phyloP scores from a whole-genome alignment of 2,888 invertebrate species.

The Leucophenga maculata region DNA sequence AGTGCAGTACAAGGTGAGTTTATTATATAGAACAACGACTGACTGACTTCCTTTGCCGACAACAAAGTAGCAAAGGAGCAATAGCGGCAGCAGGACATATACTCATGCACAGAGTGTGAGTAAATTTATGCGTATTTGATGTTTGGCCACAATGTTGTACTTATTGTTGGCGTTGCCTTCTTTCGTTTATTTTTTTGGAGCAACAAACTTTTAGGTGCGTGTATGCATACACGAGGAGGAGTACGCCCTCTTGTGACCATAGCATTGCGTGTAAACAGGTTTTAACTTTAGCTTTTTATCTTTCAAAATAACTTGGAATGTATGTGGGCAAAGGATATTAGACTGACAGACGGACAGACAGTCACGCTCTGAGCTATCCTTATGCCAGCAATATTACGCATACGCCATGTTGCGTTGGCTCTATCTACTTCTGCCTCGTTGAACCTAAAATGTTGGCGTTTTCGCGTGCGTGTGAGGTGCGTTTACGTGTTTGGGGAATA shows the following conservation, averaged over 20 bases:
- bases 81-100: too few species aligned
- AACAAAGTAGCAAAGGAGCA: too few species aligned
- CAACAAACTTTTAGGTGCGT: slow-evolving; percentile 19
- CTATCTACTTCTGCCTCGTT: background rate
- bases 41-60: too few species aligned
- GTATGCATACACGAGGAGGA: slow-evolving; percentile 6
- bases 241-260: slow-evolving; percentile 38
- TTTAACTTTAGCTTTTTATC: slow-evolving; percentile 66
- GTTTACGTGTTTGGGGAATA: background rate
- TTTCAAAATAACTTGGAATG: slow-evolving; percentile 5
- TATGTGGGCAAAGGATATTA: slow-evolving; percentile 16
- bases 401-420: slow-evolving; percentile 46
- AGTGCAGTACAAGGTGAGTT: too few species aligned
- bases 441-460: background rate
- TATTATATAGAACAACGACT: too few species aligned
- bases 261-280: slow-evolving; percentile 62
- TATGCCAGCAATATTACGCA: slow-evolving; percentile 52
- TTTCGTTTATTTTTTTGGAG: background rate
- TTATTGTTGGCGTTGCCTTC: background rate
- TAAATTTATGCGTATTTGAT: background rate
- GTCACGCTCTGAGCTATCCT: slow-evolving; percentile 1
- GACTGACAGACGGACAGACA: background rate
- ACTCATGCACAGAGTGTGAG: background rate
- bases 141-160: slow-evolving; percentile 7
- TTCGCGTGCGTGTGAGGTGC: slow-evolving; percentile 9